These are phyloP conservation scores for Nipponacmea schrenckii DNA, from an alignment of 2,888 invertebrate species.

Conservation along the genomic window DNA sequence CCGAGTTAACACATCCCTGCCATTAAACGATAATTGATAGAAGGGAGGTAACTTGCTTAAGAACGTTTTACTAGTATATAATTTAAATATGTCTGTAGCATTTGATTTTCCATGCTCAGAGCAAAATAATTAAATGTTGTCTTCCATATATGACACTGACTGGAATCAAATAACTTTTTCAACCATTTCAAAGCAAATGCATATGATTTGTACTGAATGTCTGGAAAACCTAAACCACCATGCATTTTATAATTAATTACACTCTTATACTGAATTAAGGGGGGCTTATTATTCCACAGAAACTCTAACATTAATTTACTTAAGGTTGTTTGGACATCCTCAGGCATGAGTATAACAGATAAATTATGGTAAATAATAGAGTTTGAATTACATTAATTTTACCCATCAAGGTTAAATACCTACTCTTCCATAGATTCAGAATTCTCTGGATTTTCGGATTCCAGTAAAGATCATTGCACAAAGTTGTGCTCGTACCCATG, in stretches of 20 bases:
- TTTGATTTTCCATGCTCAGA: neutral
- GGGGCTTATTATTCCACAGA: constrained; percentile 1
- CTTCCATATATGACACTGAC: constrained; percentile 1
- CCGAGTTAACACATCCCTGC: neutral
- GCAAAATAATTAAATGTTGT: neutral
- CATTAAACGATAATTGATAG: neutral
- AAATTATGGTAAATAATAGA: neutral
- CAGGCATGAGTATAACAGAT: neutral
- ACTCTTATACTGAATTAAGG: neutral
- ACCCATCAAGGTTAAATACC: neutral
- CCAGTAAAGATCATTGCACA: neutral
- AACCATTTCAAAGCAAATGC: neutral
- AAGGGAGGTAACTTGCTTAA: neutral
- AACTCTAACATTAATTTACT: neutral
- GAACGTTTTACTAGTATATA: neutral
- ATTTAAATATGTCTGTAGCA: neutral
- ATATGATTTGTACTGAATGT: neutral
- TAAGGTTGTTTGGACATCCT: neutral
- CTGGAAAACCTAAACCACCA: neutral
- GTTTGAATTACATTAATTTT: neutral
- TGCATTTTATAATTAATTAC: neutral
- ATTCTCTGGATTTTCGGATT: neutral
- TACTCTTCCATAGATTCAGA: neutral
- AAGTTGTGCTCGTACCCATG: neutral
- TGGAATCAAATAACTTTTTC: neutral